A percentile compares a stretch with the other conserved stretches of the same genome.
Conservation (phyloP, 1,140 invertebrate genomes). For the Zelostemma sp. region DNA sequence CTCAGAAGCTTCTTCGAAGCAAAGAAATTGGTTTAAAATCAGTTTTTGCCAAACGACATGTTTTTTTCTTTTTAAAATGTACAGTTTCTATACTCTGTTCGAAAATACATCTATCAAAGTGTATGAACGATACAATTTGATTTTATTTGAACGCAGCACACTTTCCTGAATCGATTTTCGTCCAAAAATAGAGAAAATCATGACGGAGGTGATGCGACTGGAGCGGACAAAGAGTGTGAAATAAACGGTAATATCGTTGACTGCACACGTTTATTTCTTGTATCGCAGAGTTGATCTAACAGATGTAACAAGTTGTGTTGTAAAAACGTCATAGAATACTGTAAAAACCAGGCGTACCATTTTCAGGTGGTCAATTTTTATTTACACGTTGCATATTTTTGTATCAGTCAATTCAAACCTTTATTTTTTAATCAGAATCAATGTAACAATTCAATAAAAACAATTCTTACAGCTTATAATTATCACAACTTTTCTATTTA, state of each 20-base stretch:
- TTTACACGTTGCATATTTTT: neutral
- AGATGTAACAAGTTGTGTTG: neutral
- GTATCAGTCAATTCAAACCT: neutral
- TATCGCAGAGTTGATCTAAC: too few relatives aligned
- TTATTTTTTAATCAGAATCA: neutral
- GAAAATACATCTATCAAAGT: neutral
- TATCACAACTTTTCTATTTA: neutral
- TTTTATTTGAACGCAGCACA: too few relatives aligned
- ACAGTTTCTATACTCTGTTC: constrained; percentile 1
- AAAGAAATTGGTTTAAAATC: constrained; percentile 95
- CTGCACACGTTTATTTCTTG: too few relatives aligned
- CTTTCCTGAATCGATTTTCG: too few relatives aligned
- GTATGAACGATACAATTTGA: neutral
- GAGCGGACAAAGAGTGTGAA: too few relatives aligned
- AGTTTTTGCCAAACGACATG: neutral
- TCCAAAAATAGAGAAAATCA: neutral
- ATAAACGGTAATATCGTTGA: too few relatives aligned
- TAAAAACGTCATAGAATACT: neutral
- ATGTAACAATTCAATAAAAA: constrained; percentile 2
- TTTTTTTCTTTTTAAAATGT: neutral
- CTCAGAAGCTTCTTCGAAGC: constrained; percentile 99
- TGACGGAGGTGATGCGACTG: too few relatives aligned
- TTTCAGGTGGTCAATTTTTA: neutral
- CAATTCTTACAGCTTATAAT: neutral
- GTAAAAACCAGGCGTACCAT: neutral